A percentile compares a stretch with the other conserved stretches of the same genome.
Evolutionary conservation across 2,888 invertebrate genomes (phyloP).

Genomic region (Dendrolimus pini): DNA sequence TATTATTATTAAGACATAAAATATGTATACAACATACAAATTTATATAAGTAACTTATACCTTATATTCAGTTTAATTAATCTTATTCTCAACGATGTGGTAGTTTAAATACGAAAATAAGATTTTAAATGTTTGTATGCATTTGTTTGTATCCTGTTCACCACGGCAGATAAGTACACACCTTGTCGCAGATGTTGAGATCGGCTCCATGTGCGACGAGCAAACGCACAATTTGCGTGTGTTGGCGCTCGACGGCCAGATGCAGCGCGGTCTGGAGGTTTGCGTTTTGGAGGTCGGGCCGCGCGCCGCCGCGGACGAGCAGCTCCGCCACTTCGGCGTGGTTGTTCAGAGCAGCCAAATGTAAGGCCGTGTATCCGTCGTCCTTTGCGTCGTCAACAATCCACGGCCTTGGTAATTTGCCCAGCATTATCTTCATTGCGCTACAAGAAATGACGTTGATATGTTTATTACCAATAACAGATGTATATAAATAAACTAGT

Average conservation of each 20-base stretch:
- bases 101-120: too few species aligned
- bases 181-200: conserved; percentile 97
- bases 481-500: too few species aligned
- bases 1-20: too few species aligned
- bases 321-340: conserved; percentile 97
- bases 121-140: too few species aligned
- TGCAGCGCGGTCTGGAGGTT: conserved; percentile 96
- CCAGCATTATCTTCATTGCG: conserved; percentile 96
- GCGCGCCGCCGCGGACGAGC: conserved; percentile 92
- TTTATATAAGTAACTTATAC: too few species aligned
- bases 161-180: conserved; percentile 52
- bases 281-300: conserved; percentile 97
- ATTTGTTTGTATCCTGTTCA: too few species aligned
- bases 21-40: too few species aligned
- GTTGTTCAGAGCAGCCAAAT: conserved; percentile 96
- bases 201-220: conserved; percentile 95
- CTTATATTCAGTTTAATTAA: too few species aligned
- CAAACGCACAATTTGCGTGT: conserved; percentile 97
- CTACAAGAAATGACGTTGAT: conserved; percentile 69
- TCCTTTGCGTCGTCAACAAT: conserved; percentile 99
- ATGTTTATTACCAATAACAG: too few species aligned
- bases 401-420: conserved; percentile 96
- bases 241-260: conserved; percentile 96
- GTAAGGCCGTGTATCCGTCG: conserved; percentile 97
- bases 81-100: too few species aligned